Evolutionary conservation across 2,888 invertebrate species (phyloP).

Genomic region (Poecilus cupreus): DNA sequence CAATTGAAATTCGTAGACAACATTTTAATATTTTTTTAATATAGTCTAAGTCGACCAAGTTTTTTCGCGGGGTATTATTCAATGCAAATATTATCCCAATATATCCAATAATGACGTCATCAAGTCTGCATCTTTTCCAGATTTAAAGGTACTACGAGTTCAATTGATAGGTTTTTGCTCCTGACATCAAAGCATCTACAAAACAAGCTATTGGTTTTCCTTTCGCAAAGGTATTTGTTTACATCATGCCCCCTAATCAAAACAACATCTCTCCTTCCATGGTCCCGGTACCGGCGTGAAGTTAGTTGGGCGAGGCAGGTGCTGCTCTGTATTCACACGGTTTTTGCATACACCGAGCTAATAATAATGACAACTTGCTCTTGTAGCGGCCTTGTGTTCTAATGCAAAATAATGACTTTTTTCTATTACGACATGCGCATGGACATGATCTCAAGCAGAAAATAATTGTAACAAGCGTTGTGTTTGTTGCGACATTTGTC

Average conservation of each 20-base stretch:
- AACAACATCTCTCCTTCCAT: neutral
- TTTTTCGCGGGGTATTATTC: too few relatives aligned
- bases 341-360: constrained; percentile 39
- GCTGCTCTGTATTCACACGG: constrained; percentile 43
- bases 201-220: neutral
- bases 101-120: too few relatives aligned
- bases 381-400: constrained; percentile 44
- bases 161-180: too few relatives aligned
- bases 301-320: constrained; percentile 44
- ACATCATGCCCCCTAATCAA: neutral
- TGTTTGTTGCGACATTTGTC: constrained; percentile 38
- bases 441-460: constrained; percentile 43
- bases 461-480: constrained; percentile 25
- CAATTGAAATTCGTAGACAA: too few relatives aligned
- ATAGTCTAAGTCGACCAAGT: too few relatives aligned
- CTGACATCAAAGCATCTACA: too few relatives aligned
- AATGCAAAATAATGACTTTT: constrained; percentile 45
- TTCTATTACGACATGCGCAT: constrained; percentile 22
- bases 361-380: constrained; percentile 45
- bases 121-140: too few relatives aligned
- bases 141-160: too few relatives aligned
- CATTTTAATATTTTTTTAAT: too few relatives aligned
- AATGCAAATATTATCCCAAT: too few relatives aligned
- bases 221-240: neutral
- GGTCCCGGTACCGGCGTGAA: neutral